Evolutionary conservation across 2,888 invertebrate species (phyloP), one percentile per base, ranked within the genome.

Genomic region (Drosophila stalkeri): DNA sequence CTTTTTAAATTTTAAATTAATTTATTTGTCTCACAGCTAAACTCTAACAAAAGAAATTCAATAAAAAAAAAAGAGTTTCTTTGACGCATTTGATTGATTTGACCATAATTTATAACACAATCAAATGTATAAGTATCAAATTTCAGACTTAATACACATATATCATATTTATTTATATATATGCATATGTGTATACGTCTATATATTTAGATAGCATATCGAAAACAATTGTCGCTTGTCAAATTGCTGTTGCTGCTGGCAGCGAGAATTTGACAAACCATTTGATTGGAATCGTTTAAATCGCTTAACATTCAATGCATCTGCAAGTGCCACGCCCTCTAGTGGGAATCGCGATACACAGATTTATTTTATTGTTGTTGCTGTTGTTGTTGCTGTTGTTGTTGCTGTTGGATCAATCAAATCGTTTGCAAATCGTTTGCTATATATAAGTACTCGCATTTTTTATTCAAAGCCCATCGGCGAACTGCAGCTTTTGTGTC

Each of bases 401-500:
- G 35, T 1, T 55, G 39, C n/a, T 35, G 81, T 60, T 64, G 65
- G 61, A 61, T 80, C 70, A 70, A 77, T 75, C 75, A 77, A 81
- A 80, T 80, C 82, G 80, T 68, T 78, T 77, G 49, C 78, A 82
- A 80, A 81, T 81, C 75, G 77, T 77, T 82, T 77, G 86, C 46
- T n/a, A 75, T 75, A 79, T 61, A 77, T 52, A 60, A 60, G 60
- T 49, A 49, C 41, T 69, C 70, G 55, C 39, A 80, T 89, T 83
- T 89, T 80, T 84, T 85, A 85, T 85, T 84, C 85, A 84, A 84
- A 79, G 73, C 82, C 89, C 89, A 86, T 85, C 81, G 87, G 84
- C 76, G 72, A 82, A 77, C 72, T 84, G 85, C 85, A 86, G 86
- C 90, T 89, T 86, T 89, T 87, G 86, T 86, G 86, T 86, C 86